These are phyloP conservation scores for Nixonia krombeini DNA, from an alignment of 1,140 invertebrate genomes.

Conservation along the genomic window DNA sequence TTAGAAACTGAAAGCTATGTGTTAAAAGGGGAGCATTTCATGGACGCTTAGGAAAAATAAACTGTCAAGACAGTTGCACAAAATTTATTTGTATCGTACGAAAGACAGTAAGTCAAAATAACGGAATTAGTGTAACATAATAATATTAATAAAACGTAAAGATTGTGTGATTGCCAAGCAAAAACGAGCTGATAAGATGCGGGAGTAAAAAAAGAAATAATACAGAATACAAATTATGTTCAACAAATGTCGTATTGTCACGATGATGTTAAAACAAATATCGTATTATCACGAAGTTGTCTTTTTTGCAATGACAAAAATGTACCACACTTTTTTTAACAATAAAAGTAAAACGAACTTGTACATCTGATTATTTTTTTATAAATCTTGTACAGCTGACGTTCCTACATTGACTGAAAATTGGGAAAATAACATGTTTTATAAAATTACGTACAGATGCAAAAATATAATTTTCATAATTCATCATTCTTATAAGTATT, in stretches of 20 bases:
- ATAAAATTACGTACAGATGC: too few relatives aligned
- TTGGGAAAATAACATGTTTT: too few relatives aligned
- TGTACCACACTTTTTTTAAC: constrained; percentile 44
- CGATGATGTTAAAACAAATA: too few relatives aligned
- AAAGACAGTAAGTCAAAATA: constrained; percentile 36
- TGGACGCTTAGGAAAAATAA: background rate
- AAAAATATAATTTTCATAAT: too few relatives aligned
- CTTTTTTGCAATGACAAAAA: constrained; percentile 36
- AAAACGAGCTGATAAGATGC: background rate
- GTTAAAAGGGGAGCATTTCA: too few relatives aligned
- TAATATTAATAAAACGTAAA: constrained; percentile 22
- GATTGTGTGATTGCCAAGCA: constrained; percentile 3
- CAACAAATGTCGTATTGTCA: constrained; percentile 34
- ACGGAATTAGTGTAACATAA: constrained; percentile 39
- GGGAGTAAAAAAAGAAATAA: background rate
- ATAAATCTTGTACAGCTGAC: too few relatives aligned
- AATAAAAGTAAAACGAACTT: constrained; percentile 18
- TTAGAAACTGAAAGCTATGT: too few relatives aligned
- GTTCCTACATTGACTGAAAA: too few relatives aligned
- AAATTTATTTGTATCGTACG: constrained; percentile 35
- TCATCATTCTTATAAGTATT: too few relatives aligned
- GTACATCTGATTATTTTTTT: background rate
- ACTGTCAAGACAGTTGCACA: constrained; percentile 39
- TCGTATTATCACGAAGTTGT: constrained; percentile 32
- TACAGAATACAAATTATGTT: constrained; percentile 11